Conservation (phyloP, 2,113 vertebrate genomes). For the Lepisosteus oculatus region DNA sequence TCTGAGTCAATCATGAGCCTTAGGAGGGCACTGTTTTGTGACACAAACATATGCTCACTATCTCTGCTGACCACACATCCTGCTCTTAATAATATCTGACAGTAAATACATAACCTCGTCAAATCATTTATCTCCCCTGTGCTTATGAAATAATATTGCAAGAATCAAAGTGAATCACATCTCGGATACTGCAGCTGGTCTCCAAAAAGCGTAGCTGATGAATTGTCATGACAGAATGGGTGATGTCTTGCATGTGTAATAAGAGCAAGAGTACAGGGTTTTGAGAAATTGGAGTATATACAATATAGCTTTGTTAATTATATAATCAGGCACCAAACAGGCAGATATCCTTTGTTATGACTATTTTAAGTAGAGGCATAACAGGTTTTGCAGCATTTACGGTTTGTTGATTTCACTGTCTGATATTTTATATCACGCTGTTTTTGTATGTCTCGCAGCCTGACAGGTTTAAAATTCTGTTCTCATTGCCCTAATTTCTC, state of each 20-base stretch:
- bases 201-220: constrained; percentile 61
- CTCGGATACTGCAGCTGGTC: constrained; percentile 62
- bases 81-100: constrained; percentile 56
- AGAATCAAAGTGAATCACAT: constrained; percentile 63
- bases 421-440: no score
- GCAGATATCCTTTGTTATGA: background rate
- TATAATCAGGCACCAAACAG: background rate
- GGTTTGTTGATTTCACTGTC: no score
- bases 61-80: constrained; percentile 49
- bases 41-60: constrained; percentile 40
- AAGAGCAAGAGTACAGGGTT: constrained; percentile 9
- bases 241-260: constrained; percentile 49
- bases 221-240: constrained; percentile 55
- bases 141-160: constrained; percentile 50
- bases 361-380: no score
- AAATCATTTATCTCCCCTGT: constrained; percentile 54
- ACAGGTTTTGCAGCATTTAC: no score
- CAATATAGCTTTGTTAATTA: constrained; percentile 7
- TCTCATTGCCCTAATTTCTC: no score
- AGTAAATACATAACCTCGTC: constrained; percentile 62
- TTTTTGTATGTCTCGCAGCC: no score
- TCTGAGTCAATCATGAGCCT: constrained; percentile 38
- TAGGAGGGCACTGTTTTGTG: constrained; percentile 40
- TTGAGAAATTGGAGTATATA: background rate
- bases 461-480: no score